phyloP scores from a whole-genome alignment of 2,113 vertebrate species.

The Carlito syrichta region DNA sequence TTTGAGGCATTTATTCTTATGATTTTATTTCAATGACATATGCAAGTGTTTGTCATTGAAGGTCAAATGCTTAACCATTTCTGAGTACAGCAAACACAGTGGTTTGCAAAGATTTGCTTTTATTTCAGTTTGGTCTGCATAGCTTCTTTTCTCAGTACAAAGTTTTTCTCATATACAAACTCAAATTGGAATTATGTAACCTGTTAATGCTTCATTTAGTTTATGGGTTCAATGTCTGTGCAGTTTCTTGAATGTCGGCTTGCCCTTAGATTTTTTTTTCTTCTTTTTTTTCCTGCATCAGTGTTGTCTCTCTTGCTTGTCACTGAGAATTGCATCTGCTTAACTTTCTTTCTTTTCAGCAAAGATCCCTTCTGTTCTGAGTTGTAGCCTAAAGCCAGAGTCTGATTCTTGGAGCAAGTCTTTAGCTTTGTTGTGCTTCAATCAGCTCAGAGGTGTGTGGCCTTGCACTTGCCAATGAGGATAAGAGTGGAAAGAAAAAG shows the following conservation, averaged over 20 bases:
- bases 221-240: constrained; percentile 25
- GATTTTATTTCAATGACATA: neutral
- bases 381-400: constrained; percentile 18
- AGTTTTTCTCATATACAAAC: neutral
- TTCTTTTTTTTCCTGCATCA: neutral
- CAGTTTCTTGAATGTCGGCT: neutral
- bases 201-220: constrained; percentile 55
- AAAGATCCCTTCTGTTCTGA: neutral
- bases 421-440: constrained; percentile 4
- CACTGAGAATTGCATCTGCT: neutral
- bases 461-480: neutral
- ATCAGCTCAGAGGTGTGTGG: neutral
- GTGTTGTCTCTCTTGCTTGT: neutral
- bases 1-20: neutral
- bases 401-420: neutral
- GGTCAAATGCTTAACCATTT: neutral
- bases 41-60: neutral
- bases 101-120: neutral
- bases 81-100: neutral
- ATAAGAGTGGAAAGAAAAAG: neutral
- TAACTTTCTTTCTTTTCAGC: constrained; percentile 8
- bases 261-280: neutral
- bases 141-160: neutral
- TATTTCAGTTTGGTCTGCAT: neutral
- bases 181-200: constrained; percentile 44